These are phyloP conservation scores for Oligia fasciuncula DNA, from an alignment of 2,888 invertebrate genomes.

Conservation along the genomic window DNA sequence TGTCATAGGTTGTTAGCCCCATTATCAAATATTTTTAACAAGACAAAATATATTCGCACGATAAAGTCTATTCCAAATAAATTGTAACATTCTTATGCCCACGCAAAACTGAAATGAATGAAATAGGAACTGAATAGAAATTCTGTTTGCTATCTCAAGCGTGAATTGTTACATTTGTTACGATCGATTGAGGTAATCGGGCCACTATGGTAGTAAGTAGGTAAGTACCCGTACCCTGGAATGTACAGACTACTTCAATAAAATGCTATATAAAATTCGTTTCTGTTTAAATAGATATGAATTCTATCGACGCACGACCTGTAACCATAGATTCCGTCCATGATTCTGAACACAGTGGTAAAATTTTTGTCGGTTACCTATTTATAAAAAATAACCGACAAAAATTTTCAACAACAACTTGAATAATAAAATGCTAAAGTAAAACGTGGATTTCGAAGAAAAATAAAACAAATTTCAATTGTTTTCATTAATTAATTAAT, in stretches of 20 bases:
- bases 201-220: slow-evolving; percentile 5
- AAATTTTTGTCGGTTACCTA: too few relatives aligned
- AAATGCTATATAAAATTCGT: not conserved
- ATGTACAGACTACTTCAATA: slow-evolving; percentile 2
- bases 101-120: slow-evolving; percentile 58
- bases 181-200: slow-evolving; percentile 26
- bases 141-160: slow-evolving; percentile 32
- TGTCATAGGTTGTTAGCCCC: slow-evolving; percentile 38
- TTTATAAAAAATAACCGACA: not conserved
- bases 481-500: not conserved
- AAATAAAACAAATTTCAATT: not conserved
- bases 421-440: not conserved
- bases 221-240: not conserved
- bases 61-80: slow-evolving; percentile 40
- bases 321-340: not conserved
- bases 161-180: slow-evolving; percentile 29
- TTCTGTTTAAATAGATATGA: not conserved
- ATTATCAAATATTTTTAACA: slow-evolving; percentile 36
- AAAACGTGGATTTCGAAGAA: not conserved
- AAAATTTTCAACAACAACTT: too few relatives aligned
- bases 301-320: not conserved
- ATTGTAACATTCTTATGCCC: slow-evolving; percentile 54
- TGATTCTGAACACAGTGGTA: too few relatives aligned
- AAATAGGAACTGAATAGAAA: slow-evolving; percentile 30
- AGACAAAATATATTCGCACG: slow-evolving; percentile 34